Evolutionary conservation across 2,888 invertebrate genomes (phyloP).

Genomic region (Acronicta psi): DNA sequence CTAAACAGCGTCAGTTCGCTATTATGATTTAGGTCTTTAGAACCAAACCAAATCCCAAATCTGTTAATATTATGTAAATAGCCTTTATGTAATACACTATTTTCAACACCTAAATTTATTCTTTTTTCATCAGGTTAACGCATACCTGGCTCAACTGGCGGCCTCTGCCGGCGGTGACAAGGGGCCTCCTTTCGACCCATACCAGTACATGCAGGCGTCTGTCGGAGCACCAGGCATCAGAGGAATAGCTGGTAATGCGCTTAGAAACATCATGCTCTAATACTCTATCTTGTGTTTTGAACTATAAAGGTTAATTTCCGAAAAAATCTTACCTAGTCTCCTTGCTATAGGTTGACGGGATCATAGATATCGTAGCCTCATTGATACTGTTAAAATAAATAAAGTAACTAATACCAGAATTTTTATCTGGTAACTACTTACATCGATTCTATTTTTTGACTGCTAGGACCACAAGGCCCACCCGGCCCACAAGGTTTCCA

Average conservation of each 20-base stretch:
- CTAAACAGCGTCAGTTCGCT: too few species aligned
- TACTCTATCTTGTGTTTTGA: not conserved
- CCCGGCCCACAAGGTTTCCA: constrained; percentile 94
- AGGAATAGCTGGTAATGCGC: constrained; percentile 91
- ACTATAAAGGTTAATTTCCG: too few species aligned
- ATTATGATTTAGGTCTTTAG: too few species aligned
- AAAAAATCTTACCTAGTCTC: too few species aligned
- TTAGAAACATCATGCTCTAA: not conserved
- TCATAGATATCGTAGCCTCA: too few species aligned
- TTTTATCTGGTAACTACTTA: too few species aligned
- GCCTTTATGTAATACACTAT: not conserved
- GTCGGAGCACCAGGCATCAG: constrained; percentile 94
- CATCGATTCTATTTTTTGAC: not conserved
- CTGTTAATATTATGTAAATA: too few species aligned
- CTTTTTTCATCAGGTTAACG: constrained; percentile 86
- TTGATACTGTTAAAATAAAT: too few species aligned
- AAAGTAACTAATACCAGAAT: too few species aligned
- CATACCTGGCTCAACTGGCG: constrained; percentile 93
- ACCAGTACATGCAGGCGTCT: constrained; percentile 94
- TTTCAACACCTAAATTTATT: constrained; percentile 1
- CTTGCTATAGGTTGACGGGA: too few species aligned
- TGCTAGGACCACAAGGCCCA: constrained; percentile 83
- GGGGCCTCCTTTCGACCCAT: constrained; percentile 92
- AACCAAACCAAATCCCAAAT: too few species aligned
- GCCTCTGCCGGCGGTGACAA: constrained; percentile 93